Evolutionary conservation across 2,888 invertebrate genomes (phyloP), one percentile per base, ranked within the genome.

Genomic region (Sinelater perroti): DNA sequence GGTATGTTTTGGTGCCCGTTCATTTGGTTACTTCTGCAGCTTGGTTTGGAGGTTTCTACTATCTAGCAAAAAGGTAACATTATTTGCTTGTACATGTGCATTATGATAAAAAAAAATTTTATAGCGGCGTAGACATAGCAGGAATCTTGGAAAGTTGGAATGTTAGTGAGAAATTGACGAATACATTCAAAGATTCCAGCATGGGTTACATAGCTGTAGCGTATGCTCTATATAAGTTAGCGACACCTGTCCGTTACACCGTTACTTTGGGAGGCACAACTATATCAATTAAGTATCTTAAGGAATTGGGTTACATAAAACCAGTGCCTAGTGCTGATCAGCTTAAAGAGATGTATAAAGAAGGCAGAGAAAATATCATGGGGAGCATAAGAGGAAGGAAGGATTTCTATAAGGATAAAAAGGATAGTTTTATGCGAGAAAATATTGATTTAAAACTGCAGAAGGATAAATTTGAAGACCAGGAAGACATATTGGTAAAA

Each of bases 1-100:
- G 98, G 93, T 96, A 98, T 79, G 91, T 98, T 50, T 80, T 97
- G 54, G 82, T 98, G 54, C 97, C 95, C 2, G 97, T 99, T 1
- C 98, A 99, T 79, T 73, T 91, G 42, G 85, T 87, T 11, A 96
- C 96, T 6, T 98, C 97, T 1, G 80, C 86, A 21, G 82, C 89
- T 52, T 99, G 97, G 97, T 88, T 91, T 76, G 91, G 89, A 10
- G 81, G 87, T 13, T 95, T 96, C 78, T 98, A 95, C 79, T 89
- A 91, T 73, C 79, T 89, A 67, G 91, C 93, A 6, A 86, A 87
- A 78, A 92, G 93, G 96, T 96, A 81, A 50, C n/a, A n/a, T n/a
- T n/a, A n/a, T n/a, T n/a, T n/a, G n/a, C n/a, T n/a, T n/a, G 11
- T 18, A 26, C n/a, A n/a, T n/a, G n/a, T 47, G 14, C 18, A 28